These are phyloP conservation scores for Sminthopsis crassicaudata DNA, from an alignment of 2,113 vertebrate genomes.

Conservation along the genomic window DNA sequence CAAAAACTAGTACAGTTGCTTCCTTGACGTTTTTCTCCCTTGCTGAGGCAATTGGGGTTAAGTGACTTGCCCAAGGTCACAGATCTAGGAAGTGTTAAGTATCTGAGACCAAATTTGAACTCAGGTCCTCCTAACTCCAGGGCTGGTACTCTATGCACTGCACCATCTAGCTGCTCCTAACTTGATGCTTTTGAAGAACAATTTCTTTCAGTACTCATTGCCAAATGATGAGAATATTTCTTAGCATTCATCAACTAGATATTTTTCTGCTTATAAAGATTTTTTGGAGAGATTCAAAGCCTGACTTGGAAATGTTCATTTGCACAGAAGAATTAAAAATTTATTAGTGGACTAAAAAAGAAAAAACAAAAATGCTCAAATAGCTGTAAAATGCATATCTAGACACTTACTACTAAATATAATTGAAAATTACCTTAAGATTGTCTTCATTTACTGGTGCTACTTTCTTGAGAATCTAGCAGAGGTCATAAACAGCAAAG, in stretches of 20 bases:
- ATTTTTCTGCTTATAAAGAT: neutral
- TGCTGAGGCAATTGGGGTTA: too few relatives aligned
- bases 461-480: neutral
- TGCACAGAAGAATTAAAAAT: constrained; percentile 9
- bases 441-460: neutral
- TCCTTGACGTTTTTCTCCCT: neutral
- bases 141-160: too few relatives aligned
- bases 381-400: neutral
- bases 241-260: neutral
- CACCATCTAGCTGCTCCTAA: too few relatives aligned
- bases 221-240: neutral
- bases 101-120: too few relatives aligned
- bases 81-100: too few relatives aligned
- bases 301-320: neutral
- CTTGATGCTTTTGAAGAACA: neutral
- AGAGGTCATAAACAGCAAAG: neutral
- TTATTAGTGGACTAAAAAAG: neutral
- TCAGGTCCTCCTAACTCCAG: too few relatives aligned
- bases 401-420: neutral
- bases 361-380: neutral
- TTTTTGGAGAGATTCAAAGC: neutral
- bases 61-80: too few relatives aligned
- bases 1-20: neutral
- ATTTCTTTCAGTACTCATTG: neutral
- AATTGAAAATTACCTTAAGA: neutral